Conservation (phyloP, 2,888 invertebrate species). For the Synergus itoensis region DNA sequence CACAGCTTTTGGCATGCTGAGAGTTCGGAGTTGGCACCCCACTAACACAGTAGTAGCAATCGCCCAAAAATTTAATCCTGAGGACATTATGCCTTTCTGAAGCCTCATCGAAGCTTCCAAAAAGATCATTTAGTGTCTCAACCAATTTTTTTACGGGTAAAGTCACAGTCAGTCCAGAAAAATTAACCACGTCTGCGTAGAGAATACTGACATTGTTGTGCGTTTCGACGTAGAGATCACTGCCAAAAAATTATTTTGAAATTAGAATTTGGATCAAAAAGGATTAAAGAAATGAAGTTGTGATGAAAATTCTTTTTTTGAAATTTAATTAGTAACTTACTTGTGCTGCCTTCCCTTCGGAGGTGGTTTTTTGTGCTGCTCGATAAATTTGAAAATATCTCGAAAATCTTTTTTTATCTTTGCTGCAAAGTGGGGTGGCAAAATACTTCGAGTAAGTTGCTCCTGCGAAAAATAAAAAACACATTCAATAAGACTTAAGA, state of each 20-base stretch:
- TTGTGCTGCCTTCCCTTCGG: conserved; percentile 76
- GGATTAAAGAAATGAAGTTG: conserved; percentile 23
- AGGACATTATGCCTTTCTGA: conserved; percentile 90
- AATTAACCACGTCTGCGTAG: conserved; percentile 96
- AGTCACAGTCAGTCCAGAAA: conserved; percentile 91
- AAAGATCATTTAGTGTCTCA: conserved; percentile 92
- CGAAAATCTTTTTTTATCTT: conserved; percentile 81
- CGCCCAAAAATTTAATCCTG: conserved; percentile 94
- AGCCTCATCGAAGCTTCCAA: conserved; percentile 94
- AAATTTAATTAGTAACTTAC: conserved; percentile 65
- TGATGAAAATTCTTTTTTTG: conserved; percentile 14
- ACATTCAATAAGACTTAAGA: not conserved
- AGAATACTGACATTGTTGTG: conserved; percentile 94
- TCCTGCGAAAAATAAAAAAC: conserved; percentile 80
- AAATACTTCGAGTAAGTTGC: conserved; percentile 89
- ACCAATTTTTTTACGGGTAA: conserved; percentile 90
- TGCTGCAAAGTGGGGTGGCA: conserved; percentile 90
- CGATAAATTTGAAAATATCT: conserved; percentile 77
- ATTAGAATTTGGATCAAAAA: too few species aligned
- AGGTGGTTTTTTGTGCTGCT: conserved; percentile 74
- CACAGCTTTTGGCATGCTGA: conserved; percentile 93
- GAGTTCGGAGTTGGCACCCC: conserved; percentile 89
- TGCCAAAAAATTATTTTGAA: conserved; percentile 76
- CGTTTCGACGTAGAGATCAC: conserved; percentile 91
- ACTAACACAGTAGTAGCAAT: conserved; percentile 96